Base-by-base conservation (phyloP, 2,113 vertebrate species). In the Loxodonta africana region DNA sequence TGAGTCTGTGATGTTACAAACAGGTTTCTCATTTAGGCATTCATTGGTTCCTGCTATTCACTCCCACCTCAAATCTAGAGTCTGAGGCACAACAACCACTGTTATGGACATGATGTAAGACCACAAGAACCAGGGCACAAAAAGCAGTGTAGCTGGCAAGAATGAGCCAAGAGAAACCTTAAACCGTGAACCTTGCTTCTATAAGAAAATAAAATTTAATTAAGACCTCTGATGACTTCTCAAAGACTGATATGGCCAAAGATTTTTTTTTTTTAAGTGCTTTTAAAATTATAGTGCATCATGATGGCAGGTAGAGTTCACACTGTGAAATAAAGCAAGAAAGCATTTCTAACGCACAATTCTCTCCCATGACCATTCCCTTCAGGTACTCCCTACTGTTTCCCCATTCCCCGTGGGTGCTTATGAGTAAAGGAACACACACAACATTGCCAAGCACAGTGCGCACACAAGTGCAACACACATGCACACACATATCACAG, bases 71-170 rank as follows among this genome's bases (percentile, higher is more conserved):
- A 95, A 95, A 94, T 91, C 90, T 83, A 57, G 69, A 93, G 87
- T 81, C 28, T 91, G 81, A 97, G 81, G 84, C 85, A 88, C 92
- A 96, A 96, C 94, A 96, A 90, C 23, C 0, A 23, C 95, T 97
- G 94, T 97, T 97, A 97, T 95, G 94, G 94, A 97, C 97, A 97
- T 96, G 67, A 82, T 71, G 6, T 81, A 65, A 97, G 51, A 84
- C 89, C 76, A 94, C 4, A 11, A 1, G 15, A 67, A 46, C 26
- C 76, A 77, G 65, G 88, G 73, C 63, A 82, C 80, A 94, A 94
- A 90, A 93, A 21, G 57, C 86, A 74, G 48, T 28, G 62, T 60
- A 74, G 87, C 33, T 41, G 77, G 51, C 23, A 95, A 90, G 67
- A 90, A 94, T 95, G 80, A 89, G 53, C 20, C 63, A 71, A 95